Percentiles rank a stretch among this genome's conserved stretches.
Conservation (phyloP, 2,888 invertebrate genomes). For the Dorcus parallelipipedus region DNA sequence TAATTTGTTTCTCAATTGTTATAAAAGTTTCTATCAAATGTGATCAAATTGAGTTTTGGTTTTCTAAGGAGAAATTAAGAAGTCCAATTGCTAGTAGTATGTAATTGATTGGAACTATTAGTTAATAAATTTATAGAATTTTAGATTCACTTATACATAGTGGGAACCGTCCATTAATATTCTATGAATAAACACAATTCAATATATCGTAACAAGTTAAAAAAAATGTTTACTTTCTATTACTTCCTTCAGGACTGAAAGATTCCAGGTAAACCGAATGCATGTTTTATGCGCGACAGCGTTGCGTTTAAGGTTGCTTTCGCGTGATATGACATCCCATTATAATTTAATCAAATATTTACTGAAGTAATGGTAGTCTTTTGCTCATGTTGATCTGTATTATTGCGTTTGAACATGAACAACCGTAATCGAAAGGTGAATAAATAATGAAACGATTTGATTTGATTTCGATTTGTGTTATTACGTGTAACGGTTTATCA, state of each 20-base stretch:
- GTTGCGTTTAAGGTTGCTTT: conserved; percentile 23
- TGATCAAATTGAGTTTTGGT: too few species aligned
- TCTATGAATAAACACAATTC: too few species aligned
- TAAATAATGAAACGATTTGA: conserved; percentile 26
- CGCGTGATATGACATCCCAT: conserved; percentile 26
- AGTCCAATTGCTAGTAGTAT: too few species aligned
- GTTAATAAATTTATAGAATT: too few species aligned
- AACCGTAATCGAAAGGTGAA: conserved; percentile 18
- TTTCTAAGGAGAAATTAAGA: too few species aligned
- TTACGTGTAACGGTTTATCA: neutral
- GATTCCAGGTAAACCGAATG: neutral
- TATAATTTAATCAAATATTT: conserved; percentile 23
- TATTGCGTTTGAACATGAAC: neutral
- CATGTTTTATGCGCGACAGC: neutral
- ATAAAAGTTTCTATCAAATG: too few species aligned
- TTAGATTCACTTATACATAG: too few species aligned
- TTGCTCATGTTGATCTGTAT: conserved; percentile 13
- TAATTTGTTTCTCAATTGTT: too few species aligned
- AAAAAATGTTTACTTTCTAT: too few species aligned
- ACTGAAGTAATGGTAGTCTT: conserved; percentile 16
- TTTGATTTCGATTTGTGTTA: conserved; percentile 7
- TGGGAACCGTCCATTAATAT: too few species aligned
- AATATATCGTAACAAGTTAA: too few species aligned
- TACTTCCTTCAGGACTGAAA: neutral
- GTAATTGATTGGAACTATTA: too few species aligned